A percentile compares a stretch with the other conserved stretches of the same genome.
Evolutionary conservation across 2,888 invertebrate species (phyloP).

Genomic region (Anaspis maculata): DNA sequence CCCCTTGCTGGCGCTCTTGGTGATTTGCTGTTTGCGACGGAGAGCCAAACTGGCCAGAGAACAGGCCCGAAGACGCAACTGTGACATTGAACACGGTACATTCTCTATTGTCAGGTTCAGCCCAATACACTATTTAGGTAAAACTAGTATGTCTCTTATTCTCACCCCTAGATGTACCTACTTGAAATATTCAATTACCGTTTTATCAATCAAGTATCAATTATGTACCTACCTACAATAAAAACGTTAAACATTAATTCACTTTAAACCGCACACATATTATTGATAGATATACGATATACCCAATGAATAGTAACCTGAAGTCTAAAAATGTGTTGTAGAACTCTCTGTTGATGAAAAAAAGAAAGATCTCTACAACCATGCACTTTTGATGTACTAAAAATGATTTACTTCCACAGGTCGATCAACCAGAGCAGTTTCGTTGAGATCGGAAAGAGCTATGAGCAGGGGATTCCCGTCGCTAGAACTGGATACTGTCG

Average conservation of each 20-base stretch:
- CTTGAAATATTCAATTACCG: too few species aligned
- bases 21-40: conserved; percentile 77
- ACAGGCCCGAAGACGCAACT: conserved; percentile 71
- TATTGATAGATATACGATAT: too few species aligned
- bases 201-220: too few species aligned
- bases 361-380: not conserved
- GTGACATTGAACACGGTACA: conserved; percentile 75
- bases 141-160: too few species aligned
- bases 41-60: conserved; percentile 78
- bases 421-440: conserved; percentile 52
- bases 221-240: too few species aligned
- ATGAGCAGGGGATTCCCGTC: conserved; percentile 68
- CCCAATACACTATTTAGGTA: conserved; percentile 64
- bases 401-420: conserved; percentile 32
- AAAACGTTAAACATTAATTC: too few species aligned
- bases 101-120: conserved; percentile 72
- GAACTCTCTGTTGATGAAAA: conserved; percentile 3
- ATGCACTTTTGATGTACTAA: too few species aligned
- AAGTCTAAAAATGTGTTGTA: too few species aligned
- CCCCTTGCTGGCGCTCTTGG: conserved; percentile 73
- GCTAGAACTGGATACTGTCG: conserved; percentile 73
- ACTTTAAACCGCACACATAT: too few species aligned
- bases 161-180: too few species aligned
- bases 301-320: too few species aligned
- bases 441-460: conserved; percentile 55